Evolutionary conservation across 2,797 vertebrate species (phyloP), one percentile per base, ranked within the genome.

Genomic region (Sarcophilus harrisii): DNA sequence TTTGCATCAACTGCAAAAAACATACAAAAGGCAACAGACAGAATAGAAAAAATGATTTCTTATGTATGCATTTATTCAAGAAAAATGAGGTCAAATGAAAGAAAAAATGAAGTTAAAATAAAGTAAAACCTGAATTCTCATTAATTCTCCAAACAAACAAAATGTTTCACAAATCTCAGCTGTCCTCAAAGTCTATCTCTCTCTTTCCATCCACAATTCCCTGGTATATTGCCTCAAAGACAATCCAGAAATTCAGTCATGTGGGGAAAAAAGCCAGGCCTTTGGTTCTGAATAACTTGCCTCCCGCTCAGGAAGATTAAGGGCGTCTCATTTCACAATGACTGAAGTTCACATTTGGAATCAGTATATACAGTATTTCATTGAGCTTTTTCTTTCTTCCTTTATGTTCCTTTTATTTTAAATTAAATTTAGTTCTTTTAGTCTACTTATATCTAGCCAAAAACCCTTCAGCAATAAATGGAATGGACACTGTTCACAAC

Each of bases 271-370:
- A 0, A 27, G 38, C 38, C 5, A 58, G 57, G 11, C 13, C 38
- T 52, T 93, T 90, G 62, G 38, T 59, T 27, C 14, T 87, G 52
- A 93, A 66, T 54, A 54, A 13, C 27, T 91, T 90, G 27, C 55
- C 58, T 66, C 38, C 60, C 87, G 58, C 87, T 92, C 2, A 32
- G 3, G 38, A 95, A 94, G 13, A 32, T 55, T 29, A 27, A 29
- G 58, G 49, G 29, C 73, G 0, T 55, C 38, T 92, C 45, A 90
- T 92, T 92, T 90, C 38, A 93, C 87, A 91, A 58, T 58, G 28
- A 60, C 95, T 94, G 66, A 57, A 96, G 57, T 91, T 91, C 57
- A 11, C 52, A 52, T 30, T 66, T n/a, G 62, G 18, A 93, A 57
- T 93, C 81, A 91, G 30, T 5, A 28, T 38, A 32, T 93, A 45